Percentiles rank a stretch among this genome's conserved stretches.
Conservation (phyloP, 2,888 invertebrate genomes). For the Machimus rusticus region DNA sequence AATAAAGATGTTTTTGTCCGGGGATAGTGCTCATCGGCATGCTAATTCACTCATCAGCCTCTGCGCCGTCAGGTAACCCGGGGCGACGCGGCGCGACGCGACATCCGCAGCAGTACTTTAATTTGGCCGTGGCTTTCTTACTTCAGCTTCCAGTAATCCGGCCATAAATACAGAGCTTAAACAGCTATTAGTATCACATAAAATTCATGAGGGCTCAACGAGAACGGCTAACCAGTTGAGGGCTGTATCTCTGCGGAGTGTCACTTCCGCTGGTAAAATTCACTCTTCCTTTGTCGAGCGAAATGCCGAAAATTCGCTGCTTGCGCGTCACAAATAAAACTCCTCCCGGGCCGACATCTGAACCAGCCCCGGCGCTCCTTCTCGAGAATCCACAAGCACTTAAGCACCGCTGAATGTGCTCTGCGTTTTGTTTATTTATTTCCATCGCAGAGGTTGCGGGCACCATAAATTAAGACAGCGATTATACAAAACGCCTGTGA, state of each 20-base stretch:
- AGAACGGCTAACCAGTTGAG: background rate
- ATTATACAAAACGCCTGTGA: conserved; percentile 44
- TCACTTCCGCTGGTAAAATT: background rate
- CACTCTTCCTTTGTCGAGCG: background rate
- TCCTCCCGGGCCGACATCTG: background rate
- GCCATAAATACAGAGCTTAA: conserved; percentile 40
- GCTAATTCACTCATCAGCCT: conserved; percentile 19
- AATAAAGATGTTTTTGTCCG: conserved; percentile 18
- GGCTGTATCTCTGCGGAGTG: background rate
- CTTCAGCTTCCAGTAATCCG: conserved; percentile 37
- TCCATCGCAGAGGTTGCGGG: background rate
- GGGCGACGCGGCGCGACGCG: background rate
- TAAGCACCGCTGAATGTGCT: conserved; percentile 29
- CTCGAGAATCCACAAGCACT: conserved; percentile 1
- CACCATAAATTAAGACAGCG: conserved; percentile 39
- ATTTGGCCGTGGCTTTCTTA: conserved; percentile 34
- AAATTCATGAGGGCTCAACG: conserved; percentile 15
- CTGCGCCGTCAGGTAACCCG: background rate
- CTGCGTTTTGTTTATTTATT: conserved; percentile 31
- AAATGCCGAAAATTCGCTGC: conserved; percentile 10
- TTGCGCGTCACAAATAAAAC: background rate
- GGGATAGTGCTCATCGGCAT: background rate
- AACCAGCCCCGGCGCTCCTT: background rate
- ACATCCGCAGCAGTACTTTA: background rate
- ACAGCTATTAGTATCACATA: conserved; percentile 41